phyloP scores from a whole-genome alignment of 2,888 invertebrate species.

The Drosophila suboccidentalis region DNA sequence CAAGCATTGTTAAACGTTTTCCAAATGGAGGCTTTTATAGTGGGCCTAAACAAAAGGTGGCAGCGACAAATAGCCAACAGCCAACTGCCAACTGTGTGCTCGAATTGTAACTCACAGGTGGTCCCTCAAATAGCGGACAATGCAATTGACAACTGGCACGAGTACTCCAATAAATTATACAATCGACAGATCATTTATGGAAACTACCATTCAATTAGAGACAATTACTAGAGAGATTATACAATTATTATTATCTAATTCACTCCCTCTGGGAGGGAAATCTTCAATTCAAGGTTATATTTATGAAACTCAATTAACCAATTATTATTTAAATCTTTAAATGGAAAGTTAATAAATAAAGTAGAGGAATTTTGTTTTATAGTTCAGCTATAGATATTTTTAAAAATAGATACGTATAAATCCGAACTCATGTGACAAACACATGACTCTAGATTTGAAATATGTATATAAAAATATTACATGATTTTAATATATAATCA shows the following conservation, averaged over 20 bases:
- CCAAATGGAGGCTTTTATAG: conserved; percentile 56
- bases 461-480: neutral
- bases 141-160: conserved; percentile 41
- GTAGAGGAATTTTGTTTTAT: too few species aligned
- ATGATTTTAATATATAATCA: neutral
- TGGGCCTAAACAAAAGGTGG: conserved; percentile 58
- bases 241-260: neutral
- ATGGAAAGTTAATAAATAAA: too few species aligned
- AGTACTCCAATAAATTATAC: neutral
- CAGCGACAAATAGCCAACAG: conserved; percentile 30
- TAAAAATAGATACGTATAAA: neutral
- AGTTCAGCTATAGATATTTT: neutral
- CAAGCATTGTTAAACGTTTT: conserved; percentile 67
- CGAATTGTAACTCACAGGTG: conserved; percentile 36
- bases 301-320: neutral
- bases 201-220: conserved; percentile 16
- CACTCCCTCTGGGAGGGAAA: neutral
- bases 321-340: neutral
- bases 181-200: neutral
- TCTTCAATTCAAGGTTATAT: neutral
- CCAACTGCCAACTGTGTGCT: conserved; percentile 38
- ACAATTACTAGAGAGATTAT: neutral
- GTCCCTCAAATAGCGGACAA: conserved; percentile 42
- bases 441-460: neutral
- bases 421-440: neutral